Evolutionary conservation across 1,140 invertebrate genomes (phyloP), one percentile per base, ranked within the genome.

Genomic region (Micrasema longulum): DNA sequence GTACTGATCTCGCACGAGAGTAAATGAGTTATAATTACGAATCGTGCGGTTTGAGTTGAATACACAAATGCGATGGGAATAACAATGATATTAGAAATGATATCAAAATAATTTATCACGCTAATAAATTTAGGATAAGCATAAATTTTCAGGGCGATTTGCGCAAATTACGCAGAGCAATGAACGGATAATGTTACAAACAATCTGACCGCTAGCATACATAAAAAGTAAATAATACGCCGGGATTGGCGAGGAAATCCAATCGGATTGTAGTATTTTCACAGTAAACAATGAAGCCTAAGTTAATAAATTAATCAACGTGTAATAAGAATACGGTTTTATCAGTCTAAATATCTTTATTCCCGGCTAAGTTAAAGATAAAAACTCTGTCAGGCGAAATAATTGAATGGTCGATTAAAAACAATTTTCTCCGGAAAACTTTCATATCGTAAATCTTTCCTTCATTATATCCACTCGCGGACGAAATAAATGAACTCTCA

Each of bases 331-430:
- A 55, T n/a, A 31, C 10, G 23, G 31, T 23, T 12, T 31, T 31
- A 55, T 14, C 52, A 16, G 45, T 3, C 12, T 48, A 31, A 11
- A n/a, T 31, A 55, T 31, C 52, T 31, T 10, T 11, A n/a, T 31
- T 31, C 26, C 26, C 26, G 26, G 26, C 7, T 55, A 55, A 55
- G 22, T 55, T 31, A 2, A 31, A 23, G 23, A 55, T 23, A 55
- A 31, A 53, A 55, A 12, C 5, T 23, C 52, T 35, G 9, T 55
- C 3, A 14, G 26, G 52, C 20, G 52, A 55, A 55, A 31, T 55
- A 55, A 55, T 55, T 55, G 52, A 55, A 55, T 31, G 52, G 52
- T 26, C 52, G 22, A 23, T 55, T 55, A 31, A 55, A 55, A 55
- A 55, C 52, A 55, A 55, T 55, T 55, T 31, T 14, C 9, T 31